These are phyloP conservation scores for Corythaixoides concolor DNA, from an alignment of 2,113 vertebrate species.

Conservation along the genomic window DNA sequence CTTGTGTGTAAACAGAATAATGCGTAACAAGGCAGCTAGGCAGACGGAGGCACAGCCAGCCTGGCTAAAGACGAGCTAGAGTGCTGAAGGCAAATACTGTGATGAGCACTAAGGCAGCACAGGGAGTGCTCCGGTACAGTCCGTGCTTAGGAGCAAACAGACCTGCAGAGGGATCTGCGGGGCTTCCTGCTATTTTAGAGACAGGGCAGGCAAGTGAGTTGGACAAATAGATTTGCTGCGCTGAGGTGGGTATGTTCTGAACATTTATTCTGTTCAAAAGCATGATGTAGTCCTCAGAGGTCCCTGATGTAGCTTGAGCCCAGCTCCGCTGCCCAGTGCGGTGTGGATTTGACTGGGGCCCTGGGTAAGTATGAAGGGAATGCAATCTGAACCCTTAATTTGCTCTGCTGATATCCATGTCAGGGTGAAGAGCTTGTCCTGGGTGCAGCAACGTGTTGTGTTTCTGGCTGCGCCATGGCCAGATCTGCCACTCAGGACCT, in stretches of 20 bases:
- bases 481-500: neutral
- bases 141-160: neutral
- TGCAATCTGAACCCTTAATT: neutral
- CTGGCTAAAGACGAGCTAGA: neutral
- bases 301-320: neutral
- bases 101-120: neutral
- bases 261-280: neutral
- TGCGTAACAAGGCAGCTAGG: neutral
- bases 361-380: neutral
- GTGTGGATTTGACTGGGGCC: neutral
- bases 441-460: neutral
- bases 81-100: slow-evolving; percentile 1
- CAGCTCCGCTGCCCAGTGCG: neutral
- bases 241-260: neutral
- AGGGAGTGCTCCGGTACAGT: neutral
- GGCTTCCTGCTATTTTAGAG: neutral
- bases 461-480: neutral
- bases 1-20: slow-evolving; percentile 2
- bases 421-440: neutral
- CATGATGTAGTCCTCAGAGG: rapidly evolving
- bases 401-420: neutral
- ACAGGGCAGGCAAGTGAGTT: neutral
- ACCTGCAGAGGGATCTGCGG: neutral
- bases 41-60: neutral
- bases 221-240: neutral